Conservation (phyloP, 2,888 invertebrate genomes). For the Caenorhabditis auriculariae region DNA sequence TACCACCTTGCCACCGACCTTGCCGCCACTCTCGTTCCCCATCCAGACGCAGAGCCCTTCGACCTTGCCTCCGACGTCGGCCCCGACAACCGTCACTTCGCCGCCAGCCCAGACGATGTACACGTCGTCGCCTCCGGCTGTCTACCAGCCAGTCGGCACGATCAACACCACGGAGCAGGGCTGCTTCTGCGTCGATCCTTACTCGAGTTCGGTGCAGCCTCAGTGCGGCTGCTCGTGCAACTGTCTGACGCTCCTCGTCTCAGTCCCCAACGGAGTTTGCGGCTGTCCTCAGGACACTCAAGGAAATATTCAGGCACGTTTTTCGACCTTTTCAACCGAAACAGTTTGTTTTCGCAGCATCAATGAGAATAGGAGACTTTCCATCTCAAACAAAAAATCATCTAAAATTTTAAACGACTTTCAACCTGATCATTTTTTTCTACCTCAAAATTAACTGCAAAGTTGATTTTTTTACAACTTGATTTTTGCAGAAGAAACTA, state of each 20-base stretch:
- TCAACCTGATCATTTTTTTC: too few species aligned
- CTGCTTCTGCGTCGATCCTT: constrained; percentile 44
- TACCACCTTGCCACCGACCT: too few species aligned
- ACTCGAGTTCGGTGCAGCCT: constrained; percentile 18
- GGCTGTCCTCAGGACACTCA: constrained; percentile 41
- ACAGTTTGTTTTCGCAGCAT: not conserved
- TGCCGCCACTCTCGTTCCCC: constrained; percentile 13
- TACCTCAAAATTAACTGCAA: too few species aligned
- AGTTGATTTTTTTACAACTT: too few species aligned
- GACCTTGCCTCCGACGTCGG: constrained; percentile 6
- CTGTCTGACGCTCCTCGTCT: constrained; percentile 33
- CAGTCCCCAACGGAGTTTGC: constrained; percentile 38
- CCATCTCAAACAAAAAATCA: not conserved
- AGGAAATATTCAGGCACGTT: constrained; percentile 13
- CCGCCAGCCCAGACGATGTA: constrained; percentile 3
- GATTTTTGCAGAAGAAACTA: too few species aligned
- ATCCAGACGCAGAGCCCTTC: constrained; percentile 3
- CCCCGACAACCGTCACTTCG: not conserved
- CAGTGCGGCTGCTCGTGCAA: constrained; percentile 43
- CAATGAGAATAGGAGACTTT: not conserved
- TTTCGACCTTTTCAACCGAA: not conserved
- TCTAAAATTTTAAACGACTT: not conserved
- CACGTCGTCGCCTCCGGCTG: constrained; percentile 11
- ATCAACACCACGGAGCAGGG: constrained; percentile 28
- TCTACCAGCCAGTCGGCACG: constrained; percentile 34